These are phyloP conservation scores for Umimayanthus kanabou DNA, from an alignment of 92 coral and sea anemone species.

Conservation along the genomic window DNA sequence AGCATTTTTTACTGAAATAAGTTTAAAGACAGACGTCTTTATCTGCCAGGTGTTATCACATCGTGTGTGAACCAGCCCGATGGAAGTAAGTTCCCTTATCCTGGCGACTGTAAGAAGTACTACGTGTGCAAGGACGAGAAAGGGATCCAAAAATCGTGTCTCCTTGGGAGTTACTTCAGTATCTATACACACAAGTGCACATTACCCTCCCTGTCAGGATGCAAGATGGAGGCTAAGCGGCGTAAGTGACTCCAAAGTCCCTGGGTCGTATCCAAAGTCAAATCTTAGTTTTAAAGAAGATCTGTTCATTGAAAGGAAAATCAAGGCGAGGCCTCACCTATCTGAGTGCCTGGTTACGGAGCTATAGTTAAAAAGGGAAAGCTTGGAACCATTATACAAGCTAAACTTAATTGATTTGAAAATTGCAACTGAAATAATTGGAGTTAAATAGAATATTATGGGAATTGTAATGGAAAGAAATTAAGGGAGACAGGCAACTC, in stretches of 20 bases:
- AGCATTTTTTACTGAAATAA: no score
- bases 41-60: conserved; percentile 6
- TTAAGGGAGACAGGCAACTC: no score
- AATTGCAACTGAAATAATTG: no score
- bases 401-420: no score
- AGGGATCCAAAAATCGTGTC: not conserved
- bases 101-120: conserved; percentile 17
- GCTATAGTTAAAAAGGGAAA: no score
- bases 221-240: not conserved
- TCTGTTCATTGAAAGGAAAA: no score
- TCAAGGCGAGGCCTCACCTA: no score
- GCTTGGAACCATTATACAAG: no score
- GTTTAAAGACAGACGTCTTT: not conserved
- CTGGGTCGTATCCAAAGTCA: not conserved
- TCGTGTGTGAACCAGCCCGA: conserved; percentile 4
- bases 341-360: no score
- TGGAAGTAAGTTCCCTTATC: conserved; percentile 23
- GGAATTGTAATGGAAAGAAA: no score
- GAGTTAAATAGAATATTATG: no score
- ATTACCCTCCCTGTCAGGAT: not conserved
- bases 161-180: not conserved
- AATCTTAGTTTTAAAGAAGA: no score
- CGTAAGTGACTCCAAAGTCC: not conserved
- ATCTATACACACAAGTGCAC: not conserved
- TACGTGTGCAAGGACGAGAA: not conserved